These are phyloP conservation scores for Mergus octosetaceus DNA, from an alignment of 2,797 vertebrate species.

Conservation along the genomic window DNA sequence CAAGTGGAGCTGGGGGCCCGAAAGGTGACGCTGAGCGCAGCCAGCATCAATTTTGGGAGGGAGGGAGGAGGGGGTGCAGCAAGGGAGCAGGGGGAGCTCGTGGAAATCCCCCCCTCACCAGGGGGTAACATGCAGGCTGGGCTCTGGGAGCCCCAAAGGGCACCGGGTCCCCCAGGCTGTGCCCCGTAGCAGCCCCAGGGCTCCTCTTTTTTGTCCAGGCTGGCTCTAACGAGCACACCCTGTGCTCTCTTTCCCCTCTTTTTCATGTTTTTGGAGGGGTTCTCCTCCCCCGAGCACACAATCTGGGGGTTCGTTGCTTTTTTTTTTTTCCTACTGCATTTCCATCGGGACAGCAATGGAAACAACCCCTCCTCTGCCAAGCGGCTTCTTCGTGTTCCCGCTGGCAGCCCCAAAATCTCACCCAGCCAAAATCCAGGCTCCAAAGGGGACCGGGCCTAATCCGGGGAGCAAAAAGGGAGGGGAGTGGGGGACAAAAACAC, in stretches of 20 bases:
- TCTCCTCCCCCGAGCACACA: accelerated
- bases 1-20: neutral
- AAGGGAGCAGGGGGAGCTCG: neutral
- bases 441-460: neutral
- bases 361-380: neutral
- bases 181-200: accelerated
- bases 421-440: neutral
- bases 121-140: neutral
- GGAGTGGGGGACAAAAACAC: neutral
- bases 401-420: neutral
- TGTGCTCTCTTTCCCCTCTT: neutral
- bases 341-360: neutral
- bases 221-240: neutral
- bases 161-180: neutral
- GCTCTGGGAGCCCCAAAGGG: neutral
- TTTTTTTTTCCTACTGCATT: neutral
- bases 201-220: neutral
- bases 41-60: neutral
- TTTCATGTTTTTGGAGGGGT: neutral
- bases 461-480: neutral
- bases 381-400: accelerated
- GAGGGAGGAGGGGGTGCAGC: neutral
- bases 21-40: neutral
- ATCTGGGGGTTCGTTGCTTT: neutral
- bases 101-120: neutral